Base-by-base conservation (phyloP, 2,888 invertebrate genomes). In the Pyrochroa serraticornis region DNA sequence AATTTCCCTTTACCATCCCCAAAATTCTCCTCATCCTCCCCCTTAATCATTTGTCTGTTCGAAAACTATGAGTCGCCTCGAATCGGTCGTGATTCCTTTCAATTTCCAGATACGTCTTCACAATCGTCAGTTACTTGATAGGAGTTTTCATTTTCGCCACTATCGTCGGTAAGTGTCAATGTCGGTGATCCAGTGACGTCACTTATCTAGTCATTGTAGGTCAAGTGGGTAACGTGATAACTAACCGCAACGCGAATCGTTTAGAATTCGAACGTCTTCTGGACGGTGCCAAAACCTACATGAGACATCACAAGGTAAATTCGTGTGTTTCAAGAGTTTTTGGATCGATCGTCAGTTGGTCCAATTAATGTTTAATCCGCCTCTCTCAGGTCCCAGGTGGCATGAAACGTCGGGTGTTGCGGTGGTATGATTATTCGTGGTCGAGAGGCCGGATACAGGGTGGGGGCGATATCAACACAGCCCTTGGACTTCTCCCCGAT, bases 351-450 rank as follows among this genome's bases (percentile, higher is more conserved):
- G n/a, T n/a, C n/a, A n/a, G n/a, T n/a, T 44, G 10, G n/a, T 8
- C 39, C 9, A 8, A 7, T 22, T 46, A 46, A 46, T 22, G 22
- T 2, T 22, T 5, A 22, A 22, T 39, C n/a, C 10, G 36, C 3
- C 6, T 10, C 36, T 9, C 36, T 1, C 63, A 86, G 85, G 94
- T 94, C 22, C 97, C 97, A 5, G 91, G 93, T 34, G 95, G 94
- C 10, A 95, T 97, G 93, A 97, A 97, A 78, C 84, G 95, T n/a
- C 83, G 97, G 13, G 97, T 97, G 0, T 86, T 97, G 32, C 85
- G 97, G 6, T 97, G 97, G 97, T 97, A 97, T 80, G 96, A 97
- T 81, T 97, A 97, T 80, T 96, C 96, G 30, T 97, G 97, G 97
- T 96, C 96, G 2, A 85, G 97, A 58, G 97, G 97, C 5, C 84